These are phyloP conservation scores for Stictocephala bisonia DNA, from an alignment of 2,888 invertebrate genomes.

Conservation along the genomic window DNA sequence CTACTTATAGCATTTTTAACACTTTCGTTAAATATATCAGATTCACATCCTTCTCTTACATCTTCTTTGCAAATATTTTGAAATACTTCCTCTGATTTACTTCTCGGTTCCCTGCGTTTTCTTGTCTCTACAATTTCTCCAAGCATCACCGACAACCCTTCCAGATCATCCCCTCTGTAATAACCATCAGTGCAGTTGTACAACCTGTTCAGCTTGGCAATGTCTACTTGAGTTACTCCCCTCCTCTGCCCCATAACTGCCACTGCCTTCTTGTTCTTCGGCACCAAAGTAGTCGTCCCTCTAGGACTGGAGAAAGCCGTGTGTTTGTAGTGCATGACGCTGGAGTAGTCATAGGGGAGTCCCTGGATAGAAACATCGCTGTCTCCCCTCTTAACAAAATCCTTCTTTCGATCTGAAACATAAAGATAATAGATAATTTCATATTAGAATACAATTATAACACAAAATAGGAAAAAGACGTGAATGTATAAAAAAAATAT, in stretches of 20 bases:
- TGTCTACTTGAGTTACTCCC: constrained; percentile 59
- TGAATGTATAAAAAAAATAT: too few species aligned
- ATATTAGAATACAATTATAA: too few species aligned
- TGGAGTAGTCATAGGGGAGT: constrained; percentile 61
- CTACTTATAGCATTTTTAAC: neutral
- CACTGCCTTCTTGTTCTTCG: constrained; percentile 61
- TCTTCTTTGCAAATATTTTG: neutral
- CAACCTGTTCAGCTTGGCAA: constrained; percentile 62
- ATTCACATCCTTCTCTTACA: neutral
- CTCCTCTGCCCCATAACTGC: constrained; percentile 63
- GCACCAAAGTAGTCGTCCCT: constrained; percentile 64
- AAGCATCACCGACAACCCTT: neutral
- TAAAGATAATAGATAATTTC: neutral
- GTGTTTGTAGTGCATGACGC: constrained; percentile 65
- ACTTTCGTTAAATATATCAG: neutral
- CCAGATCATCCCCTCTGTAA: constrained; percentile 26
- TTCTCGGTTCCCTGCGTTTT: neutral
- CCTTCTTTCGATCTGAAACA: constrained; percentile 52
- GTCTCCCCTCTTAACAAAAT: constrained; percentile 57
- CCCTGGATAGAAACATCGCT: constrained; percentile 57
- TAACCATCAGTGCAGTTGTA: constrained; percentile 57
- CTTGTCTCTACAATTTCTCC: neutral
- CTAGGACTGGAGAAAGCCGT: constrained; percentile 67
- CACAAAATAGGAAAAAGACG: too few species aligned
- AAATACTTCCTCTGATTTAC: neutral